These are phyloP conservation scores for Antheraea mylitta DNA, from an alignment of 1,140 invertebrate species.

Conservation along the genomic window DNA sequence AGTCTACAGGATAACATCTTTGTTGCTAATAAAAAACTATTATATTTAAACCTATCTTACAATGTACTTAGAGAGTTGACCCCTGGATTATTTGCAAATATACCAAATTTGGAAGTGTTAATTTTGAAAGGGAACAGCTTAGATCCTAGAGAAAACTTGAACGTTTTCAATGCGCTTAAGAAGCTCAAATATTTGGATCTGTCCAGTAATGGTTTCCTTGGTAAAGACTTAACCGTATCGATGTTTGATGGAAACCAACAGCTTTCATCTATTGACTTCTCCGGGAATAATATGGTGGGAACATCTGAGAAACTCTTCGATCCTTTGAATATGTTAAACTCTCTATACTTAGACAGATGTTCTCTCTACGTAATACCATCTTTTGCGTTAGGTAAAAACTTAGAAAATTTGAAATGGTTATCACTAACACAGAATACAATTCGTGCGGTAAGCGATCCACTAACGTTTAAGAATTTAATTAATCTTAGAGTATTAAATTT, in stretches of 20 bases:
- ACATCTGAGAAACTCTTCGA: constrained; percentile 41
- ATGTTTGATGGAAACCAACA: constrained; percentile 43
- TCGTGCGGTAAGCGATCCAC: neutral
- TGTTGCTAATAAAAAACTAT: constrained; percentile 35
- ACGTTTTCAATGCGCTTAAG: constrained; percentile 49
- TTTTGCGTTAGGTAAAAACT: neutral
- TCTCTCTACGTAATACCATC: constrained; percentile 27
- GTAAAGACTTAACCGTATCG: constrained; percentile 37
- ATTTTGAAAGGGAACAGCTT: constrained; percentile 54
- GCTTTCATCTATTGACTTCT: constrained; percentile 47
- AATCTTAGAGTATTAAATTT: constrained; percentile 48
- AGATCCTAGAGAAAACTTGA: constrained; percentile 28
- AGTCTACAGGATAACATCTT: constrained; percentile 45
- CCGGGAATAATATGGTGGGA: constrained; percentile 54
- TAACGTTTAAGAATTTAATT: neutral
- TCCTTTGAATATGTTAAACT: constrained; percentile 38
- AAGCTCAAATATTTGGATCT: constrained; percentile 50
- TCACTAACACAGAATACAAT: neutral
- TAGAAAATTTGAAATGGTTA: neutral
- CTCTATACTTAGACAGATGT: constrained; percentile 50
- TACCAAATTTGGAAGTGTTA: constrained; percentile 39
- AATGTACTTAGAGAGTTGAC: constrained; percentile 47
- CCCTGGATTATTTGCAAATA: constrained; percentile 41
- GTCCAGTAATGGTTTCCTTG: constrained; percentile 45
- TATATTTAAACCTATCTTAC: constrained; percentile 49